Evolutionary conservation across 2,888 invertebrate genomes (phyloP).

Genomic region (Ceraclea dissimilis): DNA sequence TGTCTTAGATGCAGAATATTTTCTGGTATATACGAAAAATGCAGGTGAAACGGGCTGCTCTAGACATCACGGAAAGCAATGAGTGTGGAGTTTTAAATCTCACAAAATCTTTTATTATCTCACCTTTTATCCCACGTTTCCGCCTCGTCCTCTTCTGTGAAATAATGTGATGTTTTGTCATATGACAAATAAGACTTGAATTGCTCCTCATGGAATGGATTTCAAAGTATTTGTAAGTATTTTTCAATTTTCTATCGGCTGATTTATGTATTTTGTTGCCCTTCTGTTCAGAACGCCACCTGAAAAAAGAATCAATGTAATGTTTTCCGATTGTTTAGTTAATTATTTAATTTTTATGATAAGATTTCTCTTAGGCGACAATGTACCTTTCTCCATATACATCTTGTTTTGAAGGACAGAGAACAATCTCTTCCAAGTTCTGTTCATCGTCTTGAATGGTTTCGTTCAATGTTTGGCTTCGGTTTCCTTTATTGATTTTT

Average conservation of each 20-base stretch:
- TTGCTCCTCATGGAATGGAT: slow-evolving; percentile 3
- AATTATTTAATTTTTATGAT: too few relatives aligned
- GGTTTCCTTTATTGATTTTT: too few relatives aligned
- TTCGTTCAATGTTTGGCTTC: too few relatives aligned
- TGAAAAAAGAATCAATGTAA: neutral
- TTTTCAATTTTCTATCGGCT: neutral
- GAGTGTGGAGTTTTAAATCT: too few relatives aligned
- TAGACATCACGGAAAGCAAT: too few relatives aligned
- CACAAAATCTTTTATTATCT: too few relatives aligned
- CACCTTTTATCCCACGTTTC: slow-evolving; percentile 17
- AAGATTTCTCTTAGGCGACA: too few relatives aligned
- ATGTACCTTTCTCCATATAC: slow-evolving; percentile 4
- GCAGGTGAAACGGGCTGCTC: too few relatives aligned
- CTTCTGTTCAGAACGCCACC: neutral
- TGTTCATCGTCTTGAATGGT: neutral
- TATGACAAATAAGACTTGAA: slow-evolving; percentile 7
- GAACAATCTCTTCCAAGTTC: neutral
- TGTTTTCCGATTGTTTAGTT: too few relatives aligned
- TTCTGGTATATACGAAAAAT: too few relatives aligned
- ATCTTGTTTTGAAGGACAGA: slow-evolving; percentile 9
- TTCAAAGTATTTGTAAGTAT: slow-evolving; percentile 10
- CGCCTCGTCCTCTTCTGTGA: slow-evolving; percentile 2
- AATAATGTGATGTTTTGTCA: neutral
- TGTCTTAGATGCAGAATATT: too few relatives aligned
- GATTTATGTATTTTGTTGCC: neutral